These are phyloP conservation scores for Penelope pileata DNA, from an alignment of 2,113 vertebrate genomes.

Conservation along the genomic window DNA sequence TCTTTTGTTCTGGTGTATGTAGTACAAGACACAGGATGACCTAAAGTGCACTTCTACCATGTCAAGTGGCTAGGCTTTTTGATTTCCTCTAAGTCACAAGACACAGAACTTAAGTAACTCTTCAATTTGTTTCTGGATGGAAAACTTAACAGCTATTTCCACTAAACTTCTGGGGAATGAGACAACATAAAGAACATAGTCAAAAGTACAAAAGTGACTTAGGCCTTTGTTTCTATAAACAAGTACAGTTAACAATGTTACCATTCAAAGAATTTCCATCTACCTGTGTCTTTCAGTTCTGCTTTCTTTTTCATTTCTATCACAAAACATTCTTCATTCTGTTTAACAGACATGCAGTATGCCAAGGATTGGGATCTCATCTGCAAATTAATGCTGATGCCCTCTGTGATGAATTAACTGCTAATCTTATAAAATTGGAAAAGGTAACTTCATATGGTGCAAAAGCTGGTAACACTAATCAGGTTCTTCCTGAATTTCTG, in stretches of 20 bases:
- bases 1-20: background rate
- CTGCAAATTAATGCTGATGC: slow-evolving; percentile 76
- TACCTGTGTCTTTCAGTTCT: background rate
- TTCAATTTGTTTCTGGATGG: background rate
- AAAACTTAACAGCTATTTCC: background rate
- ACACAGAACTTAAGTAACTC: background rate
- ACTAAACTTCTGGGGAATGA: background rate
- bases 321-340: slow-evolving; percentile 7
- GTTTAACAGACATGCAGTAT: slow-evolving; percentile 66
- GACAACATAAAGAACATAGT: background rate
- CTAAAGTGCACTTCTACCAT: background rate
- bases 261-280: background rate
- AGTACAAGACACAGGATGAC: background rate
- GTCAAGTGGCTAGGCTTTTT: background rate
- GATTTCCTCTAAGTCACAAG: background rate
- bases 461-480: background rate
- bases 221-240: background rate
- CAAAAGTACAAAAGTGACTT: background rate
- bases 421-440: slow-evolving; percentile 90
- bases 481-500: background rate
- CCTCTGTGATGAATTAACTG: slow-evolving; percentile 85
- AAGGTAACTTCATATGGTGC: slow-evolving; percentile 77
- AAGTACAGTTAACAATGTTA: background rate
- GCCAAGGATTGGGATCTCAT: slow-evolving; percentile 63
- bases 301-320: background rate